These are phyloP conservation scores for Murina feae DNA, from an alignment of 2,113 vertebrate species.

Conservation along the genomic window DNA sequence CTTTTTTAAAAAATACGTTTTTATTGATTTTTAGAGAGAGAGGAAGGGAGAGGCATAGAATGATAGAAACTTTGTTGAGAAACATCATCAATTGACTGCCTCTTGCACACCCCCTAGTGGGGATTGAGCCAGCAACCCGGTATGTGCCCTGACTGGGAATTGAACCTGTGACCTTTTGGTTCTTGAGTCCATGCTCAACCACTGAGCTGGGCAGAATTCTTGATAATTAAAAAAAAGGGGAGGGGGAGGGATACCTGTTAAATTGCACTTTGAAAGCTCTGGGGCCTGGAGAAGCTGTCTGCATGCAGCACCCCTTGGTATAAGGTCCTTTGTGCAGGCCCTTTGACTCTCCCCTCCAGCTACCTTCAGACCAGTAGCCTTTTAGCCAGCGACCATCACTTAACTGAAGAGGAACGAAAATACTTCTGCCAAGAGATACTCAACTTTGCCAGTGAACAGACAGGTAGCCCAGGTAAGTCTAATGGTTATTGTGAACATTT, in stretches of 20 bases:
- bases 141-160: too few species aligned
- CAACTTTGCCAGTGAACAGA: constrained; percentile 82
- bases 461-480: constrained; percentile 81
- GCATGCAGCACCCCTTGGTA: fast-evolving
- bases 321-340: not conserved
- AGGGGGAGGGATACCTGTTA: too few species aligned
- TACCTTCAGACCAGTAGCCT: constrained; percentile 96
- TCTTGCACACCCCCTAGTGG: too few species aligned
- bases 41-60: too few species aligned
- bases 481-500: not conserved
- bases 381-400: constrained; percentile 89
- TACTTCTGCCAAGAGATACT: constrained; percentile 95
- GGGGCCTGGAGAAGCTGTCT: not conserved
- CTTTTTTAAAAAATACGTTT: too few species aligned
- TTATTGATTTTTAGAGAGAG: too few species aligned
- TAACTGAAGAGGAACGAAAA: constrained; percentile 87
- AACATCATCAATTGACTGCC: too few species aligned
- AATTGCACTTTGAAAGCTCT: not conserved
- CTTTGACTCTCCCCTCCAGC: constrained; percentile 85
- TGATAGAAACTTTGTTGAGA: too few species aligned
- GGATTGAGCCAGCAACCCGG: too few species aligned
- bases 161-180: too few species aligned
- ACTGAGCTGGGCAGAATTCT: not conserved
- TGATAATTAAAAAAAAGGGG: not conserved
- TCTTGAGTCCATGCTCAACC: too few species aligned